These are phyloP conservation scores for Rachycentron canadum DNA, from an alignment of 2,797 vertebrate genomes.

Conservation along the genomic window DNA sequence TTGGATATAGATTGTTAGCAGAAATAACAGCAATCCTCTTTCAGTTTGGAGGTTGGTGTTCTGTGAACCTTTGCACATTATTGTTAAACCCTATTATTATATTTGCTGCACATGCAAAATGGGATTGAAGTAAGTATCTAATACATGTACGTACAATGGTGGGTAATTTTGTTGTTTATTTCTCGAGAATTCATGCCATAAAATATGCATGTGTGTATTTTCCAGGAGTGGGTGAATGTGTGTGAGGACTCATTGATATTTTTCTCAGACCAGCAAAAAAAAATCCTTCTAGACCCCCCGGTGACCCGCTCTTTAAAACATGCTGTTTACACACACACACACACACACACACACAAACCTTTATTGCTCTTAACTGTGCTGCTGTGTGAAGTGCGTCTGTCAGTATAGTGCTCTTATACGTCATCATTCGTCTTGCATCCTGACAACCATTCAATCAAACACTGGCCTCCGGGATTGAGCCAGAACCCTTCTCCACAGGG, in stretches of 20 bases:
- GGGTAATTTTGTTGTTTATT: slow-evolving; percentile 40
- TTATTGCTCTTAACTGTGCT: slow-evolving; percentile 57
- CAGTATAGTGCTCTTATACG: slow-evolving; percentile 55
- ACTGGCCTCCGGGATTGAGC: slow-evolving; percentile 66
- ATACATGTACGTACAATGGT: neutral
- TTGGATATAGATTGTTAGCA: slow-evolving; percentile 37
- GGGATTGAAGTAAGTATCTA: slow-evolving; percentile 6
- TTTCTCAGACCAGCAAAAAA: slow-evolving; percentile 64
- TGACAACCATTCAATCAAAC: slow-evolving; percentile 83
- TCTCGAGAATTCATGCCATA: slow-evolving; percentile 23
- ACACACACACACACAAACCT: neutral
- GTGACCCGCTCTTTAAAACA: slow-evolving; percentile 53
- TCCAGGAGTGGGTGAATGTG: slow-evolving; percentile 17
- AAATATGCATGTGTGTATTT: slow-evolving; percentile 54
- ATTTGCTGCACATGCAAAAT: slow-evolving; percentile 34
- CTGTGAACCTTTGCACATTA: slow-evolving; percentile 18
- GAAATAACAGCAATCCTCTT: slow-evolving; percentile 32
- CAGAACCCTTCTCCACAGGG: slow-evolving; percentile 67
- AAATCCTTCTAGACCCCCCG: slow-evolving; percentile 42
- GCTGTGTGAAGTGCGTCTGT: slow-evolving; percentile 67
- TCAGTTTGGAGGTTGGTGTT: slow-evolving; percentile 21
- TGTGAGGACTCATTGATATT: slow-evolving; percentile 60
- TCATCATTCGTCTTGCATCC: slow-evolving; percentile 71
- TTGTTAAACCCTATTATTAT: slow-evolving; percentile 21
- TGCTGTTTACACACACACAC: slow-evolving; percentile 10